Evolutionary conservation across 2,113 vertebrate genomes (phyloP).

Genomic region (Labrus mixtus): DNA sequence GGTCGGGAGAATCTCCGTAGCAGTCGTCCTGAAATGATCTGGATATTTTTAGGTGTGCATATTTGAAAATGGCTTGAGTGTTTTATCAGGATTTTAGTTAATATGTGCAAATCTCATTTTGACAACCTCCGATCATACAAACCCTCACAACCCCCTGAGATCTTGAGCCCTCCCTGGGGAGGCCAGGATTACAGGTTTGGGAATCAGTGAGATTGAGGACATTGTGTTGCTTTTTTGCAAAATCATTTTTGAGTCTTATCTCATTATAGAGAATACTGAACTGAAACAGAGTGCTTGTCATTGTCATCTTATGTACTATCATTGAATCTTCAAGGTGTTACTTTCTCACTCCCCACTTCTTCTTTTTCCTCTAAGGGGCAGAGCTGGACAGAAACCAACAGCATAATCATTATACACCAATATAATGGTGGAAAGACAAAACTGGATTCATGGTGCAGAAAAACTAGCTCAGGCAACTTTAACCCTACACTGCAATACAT

Average conservation of each 20-base stretch:
- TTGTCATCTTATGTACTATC: neutral
- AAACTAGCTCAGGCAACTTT: constrained; percentile 50
- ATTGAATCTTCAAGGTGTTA: neutral
- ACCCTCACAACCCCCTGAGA: too few relatives aligned
- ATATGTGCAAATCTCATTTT: too few relatives aligned
- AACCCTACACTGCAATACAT: constrained; percentile 36
- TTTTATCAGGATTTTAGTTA: too few relatives aligned
- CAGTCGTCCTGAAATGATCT: too few relatives aligned
- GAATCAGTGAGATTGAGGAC: neutral
- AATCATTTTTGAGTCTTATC: constrained; percentile 7
- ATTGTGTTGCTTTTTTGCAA: neutral
- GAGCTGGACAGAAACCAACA: constrained; percentile 20
- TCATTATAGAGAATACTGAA: neutral
- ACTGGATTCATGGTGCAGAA: constrained; percentile 60
- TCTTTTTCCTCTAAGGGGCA: constrained; percentile 4
- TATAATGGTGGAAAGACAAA: constrained; percentile 57
- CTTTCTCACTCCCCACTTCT: constrained; percentile 18
- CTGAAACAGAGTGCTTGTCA: neutral
- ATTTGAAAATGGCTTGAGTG: too few relatives aligned
- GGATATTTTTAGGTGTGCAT: too few relatives aligned
- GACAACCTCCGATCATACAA: too few relatives aligned
- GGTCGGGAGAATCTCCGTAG: too few relatives aligned
- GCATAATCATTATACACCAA: constrained; percentile 15
- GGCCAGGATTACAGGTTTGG: too few relatives aligned
- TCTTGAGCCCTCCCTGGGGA: too few relatives aligned